phyloP scores from a whole-genome alignment of 1,140 invertebrate genomes.

The Musca domestica region DNA sequence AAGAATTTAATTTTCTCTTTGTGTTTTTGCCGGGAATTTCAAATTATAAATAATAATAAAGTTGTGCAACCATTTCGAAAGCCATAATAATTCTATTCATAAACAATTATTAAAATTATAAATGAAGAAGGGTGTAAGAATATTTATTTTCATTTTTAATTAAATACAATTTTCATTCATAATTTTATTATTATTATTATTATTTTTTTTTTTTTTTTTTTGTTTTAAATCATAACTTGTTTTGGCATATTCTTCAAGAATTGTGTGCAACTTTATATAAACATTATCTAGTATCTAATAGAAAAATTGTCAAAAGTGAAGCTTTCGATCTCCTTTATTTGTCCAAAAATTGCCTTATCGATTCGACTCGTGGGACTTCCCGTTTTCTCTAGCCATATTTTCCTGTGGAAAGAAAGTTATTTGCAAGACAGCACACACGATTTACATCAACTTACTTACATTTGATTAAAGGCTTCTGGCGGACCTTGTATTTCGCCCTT shows the following conservation, averaged over 20 bases:
- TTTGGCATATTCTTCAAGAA: too few species aligned
- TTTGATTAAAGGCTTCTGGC: conserved; percentile 57
- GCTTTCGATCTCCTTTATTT: conserved; percentile 55
- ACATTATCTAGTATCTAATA: conserved; percentile 31
- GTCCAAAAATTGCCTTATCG: conserved; percentile 57
- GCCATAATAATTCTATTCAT: too few species aligned
- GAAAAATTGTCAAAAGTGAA: conserved; percentile 43
- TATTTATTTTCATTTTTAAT: background rate
- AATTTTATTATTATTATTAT: too few species aligned
- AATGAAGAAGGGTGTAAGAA: background rate
- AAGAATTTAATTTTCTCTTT: too few species aligned
- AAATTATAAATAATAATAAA: too few species aligned
- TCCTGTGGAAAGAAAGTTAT: conserved; percentile 52
- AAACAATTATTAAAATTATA: too few species aligned
- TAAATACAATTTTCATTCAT: too few species aligned
- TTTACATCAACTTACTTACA: conserved; percentile 57
- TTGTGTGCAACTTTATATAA: background rate
- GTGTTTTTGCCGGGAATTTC: too few species aligned
- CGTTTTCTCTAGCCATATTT: conserved; percentile 61
- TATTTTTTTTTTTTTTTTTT: too few species aligned
- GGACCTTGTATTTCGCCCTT: conserved; percentile 64
- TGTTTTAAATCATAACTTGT: too few species aligned
- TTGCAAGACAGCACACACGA: background rate
- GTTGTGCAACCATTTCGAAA: too few species aligned
- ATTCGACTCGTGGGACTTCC: conserved; percentile 67